phyloP scores from a whole-genome alignment of 1,140 invertebrate species.

The Aphaenogaster ashmeadi region DNA sequence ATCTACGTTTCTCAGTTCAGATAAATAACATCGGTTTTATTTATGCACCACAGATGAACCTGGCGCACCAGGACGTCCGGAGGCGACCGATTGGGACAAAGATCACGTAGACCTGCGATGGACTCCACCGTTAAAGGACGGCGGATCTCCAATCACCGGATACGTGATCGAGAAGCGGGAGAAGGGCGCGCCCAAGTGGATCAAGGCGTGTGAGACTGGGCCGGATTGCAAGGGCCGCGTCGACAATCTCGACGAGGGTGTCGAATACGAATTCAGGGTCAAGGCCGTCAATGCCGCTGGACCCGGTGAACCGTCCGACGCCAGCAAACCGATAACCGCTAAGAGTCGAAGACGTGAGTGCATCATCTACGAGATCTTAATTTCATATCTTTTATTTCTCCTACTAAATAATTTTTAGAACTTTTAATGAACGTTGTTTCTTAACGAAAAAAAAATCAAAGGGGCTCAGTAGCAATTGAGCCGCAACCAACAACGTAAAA shows the following conservation, averaged over 20 bases:
- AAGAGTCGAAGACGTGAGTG: conserved; percentile 95
- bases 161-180: conserved; percentile 98
- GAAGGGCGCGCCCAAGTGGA: conserved; percentile 94
- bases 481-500: too few relatives aligned
- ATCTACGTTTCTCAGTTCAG: not conserved
- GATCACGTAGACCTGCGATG: conserved; percentile 97
- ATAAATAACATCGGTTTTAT: not conserved
- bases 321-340: conserved; percentile 92
- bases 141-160: conserved; percentile 96
- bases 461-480: too few relatives aligned
- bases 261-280: conserved; percentile 96
- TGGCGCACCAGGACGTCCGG: conserved; percentile 95
- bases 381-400: conserved; percentile 11
- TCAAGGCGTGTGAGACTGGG: conserved; percentile 94
- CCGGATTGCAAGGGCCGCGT: conserved; percentile 93
- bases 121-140: conserved; percentile 95
- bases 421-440: too few relatives aligned
- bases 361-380: conserved; percentile 7
- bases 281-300: conserved; percentile 93
- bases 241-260: conserved; percentile 94
- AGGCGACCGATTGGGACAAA: conserved; percentile 97
- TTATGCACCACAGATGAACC: conserved; percentile 92
- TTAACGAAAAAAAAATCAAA: too few relatives aligned
- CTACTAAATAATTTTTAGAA: not conserved
- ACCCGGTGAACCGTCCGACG: conserved; percentile 92